phyloP scores from a whole-genome alignment of 2,113 vertebrate genomes.

The Hemicordylus capensis region DNA sequence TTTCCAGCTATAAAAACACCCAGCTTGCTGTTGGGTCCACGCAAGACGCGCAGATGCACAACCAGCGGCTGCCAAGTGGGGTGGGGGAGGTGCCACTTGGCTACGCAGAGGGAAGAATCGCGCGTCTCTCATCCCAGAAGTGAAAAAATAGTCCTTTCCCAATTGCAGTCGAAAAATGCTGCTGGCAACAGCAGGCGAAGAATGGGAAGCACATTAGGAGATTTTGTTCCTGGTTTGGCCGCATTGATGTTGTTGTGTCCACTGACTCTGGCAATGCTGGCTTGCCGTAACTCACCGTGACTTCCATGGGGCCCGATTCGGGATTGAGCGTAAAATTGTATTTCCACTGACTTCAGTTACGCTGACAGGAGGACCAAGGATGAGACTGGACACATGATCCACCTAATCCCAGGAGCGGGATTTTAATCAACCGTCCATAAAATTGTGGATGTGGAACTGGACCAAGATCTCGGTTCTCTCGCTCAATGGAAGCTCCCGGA shows the following conservation, averaged over 20 bases:
- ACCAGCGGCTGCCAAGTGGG: conserved; percentile 35
- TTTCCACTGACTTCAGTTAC: not conserved
- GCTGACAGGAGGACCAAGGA: not conserved
- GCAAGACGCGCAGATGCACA: conserved; percentile 40
- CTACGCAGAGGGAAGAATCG: conserved; percentile 25
- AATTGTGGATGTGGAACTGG: not conserved
- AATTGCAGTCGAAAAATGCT: conserved; percentile 11
- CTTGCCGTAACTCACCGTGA: conserved; percentile 21
- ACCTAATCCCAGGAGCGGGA: not conserved
- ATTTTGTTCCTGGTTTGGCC: conserved; percentile 52
- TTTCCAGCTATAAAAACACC: conserved; percentile 42
- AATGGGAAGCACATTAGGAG: conserved; percentile 60
- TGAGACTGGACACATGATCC: not conserved
- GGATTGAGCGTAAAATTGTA: conserved; percentile 11
- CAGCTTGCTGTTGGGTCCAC: conserved; percentile 23
- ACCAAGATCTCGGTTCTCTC: conserved; percentile 35
- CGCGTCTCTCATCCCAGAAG: conserved; percentile 49
- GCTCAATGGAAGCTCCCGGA: conserved; percentile 46
- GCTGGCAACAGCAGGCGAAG: conserved; percentile 29
- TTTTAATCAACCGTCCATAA: conserved; percentile 39
- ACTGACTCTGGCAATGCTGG: conserved; percentile 10
- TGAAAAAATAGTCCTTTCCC: conserved; percentile 20
- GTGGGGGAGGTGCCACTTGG: conserved; percentile 37
- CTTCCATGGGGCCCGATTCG: conserved; percentile 30
- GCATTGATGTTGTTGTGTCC: conserved; percentile 38